phyloP scores from a whole-genome alignment of 1,140 invertebrate species.

The Trachelipus rathkii region DNA sequence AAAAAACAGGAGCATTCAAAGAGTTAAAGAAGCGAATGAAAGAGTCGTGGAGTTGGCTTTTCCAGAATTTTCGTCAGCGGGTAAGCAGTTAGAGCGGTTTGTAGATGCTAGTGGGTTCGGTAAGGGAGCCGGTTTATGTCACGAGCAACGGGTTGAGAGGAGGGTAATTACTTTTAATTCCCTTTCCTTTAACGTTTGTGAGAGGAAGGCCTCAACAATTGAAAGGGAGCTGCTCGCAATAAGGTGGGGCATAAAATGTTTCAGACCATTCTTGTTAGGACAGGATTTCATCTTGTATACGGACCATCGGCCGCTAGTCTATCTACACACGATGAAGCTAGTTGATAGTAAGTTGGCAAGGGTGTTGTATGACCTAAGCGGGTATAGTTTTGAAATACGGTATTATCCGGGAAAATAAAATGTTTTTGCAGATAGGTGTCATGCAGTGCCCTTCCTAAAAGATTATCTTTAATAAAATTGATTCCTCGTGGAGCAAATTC shows the following conservation, averaged over 20 bases:
- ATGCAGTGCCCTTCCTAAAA: not conserved
- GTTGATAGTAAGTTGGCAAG: not conserved
- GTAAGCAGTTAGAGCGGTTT: not conserved
- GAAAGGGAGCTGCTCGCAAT: not conserved
- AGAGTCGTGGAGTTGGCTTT: constrained; percentile 18
- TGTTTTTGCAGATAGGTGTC: constrained; percentile 9
- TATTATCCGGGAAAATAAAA: not conserved
- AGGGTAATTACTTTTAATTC: not conserved
- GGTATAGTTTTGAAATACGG: not conserved
- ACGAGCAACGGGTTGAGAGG: not conserved
- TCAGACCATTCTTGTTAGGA: constrained; percentile 7
- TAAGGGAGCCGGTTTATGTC: not conserved
- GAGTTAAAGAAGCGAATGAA: not conserved
- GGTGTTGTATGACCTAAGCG: not conserved
- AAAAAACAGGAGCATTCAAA: not conserved
- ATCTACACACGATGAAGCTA: constrained; percentile 16
- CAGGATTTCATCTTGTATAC: not conserved
- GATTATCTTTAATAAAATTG: not conserved
- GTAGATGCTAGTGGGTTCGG: not conserved
- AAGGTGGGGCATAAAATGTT: not conserved
- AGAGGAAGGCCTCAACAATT: not conserved
- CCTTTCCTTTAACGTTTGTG: not conserved
- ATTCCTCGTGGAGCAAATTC: not conserved
- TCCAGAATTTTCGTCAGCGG: not conserved
- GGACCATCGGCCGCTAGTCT: not conserved